phyloP scores from a whole-genome alignment of 2,113 vertebrate species.

The Halichoerus grypus region DNA sequence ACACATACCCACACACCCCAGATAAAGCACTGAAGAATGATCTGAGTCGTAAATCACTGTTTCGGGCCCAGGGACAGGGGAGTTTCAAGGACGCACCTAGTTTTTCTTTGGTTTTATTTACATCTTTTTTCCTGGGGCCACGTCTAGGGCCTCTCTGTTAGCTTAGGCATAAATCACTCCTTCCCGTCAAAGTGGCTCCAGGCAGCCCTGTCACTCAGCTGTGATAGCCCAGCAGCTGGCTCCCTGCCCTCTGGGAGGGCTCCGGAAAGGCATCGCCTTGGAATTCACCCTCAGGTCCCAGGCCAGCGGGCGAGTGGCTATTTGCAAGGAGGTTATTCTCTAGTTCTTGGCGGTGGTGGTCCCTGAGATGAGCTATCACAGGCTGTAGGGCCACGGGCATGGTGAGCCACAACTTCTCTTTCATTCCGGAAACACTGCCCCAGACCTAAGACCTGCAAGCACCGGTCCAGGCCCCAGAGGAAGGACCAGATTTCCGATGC shows the following conservation, averaged over 20 bases:
- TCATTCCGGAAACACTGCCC: neutral
- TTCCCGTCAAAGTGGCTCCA: fast-evolving
- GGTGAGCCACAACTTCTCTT: neutral
- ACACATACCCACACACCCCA: neutral
- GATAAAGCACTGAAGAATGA: constrained; percentile 74
- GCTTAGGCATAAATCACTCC: neutral
- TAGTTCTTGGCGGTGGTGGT: neutral
- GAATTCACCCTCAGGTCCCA: neutral
- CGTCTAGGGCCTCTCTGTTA: neutral
- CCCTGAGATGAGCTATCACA: neutral
- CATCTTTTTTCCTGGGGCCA: neutral
- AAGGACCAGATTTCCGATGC: neutral
- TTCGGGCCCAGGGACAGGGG: neutral
- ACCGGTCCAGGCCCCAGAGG: neutral
- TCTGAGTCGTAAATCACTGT: constrained; percentile 66
- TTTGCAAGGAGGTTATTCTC: neutral
- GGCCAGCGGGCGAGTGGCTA: neutral
- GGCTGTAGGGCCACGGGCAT: neutral
- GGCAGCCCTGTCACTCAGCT: neutral
- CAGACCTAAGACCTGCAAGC: neutral
- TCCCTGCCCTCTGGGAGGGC: neutral
- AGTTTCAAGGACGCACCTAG: constrained; percentile 75
- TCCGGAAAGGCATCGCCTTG: fast-evolving
- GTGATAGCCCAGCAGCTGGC: fast-evolving
- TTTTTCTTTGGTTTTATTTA: constrained; percentile 51